Evolutionary conservation across 2,888 invertebrate genomes (phyloP), one percentile per base, ranked within the genome.

Genomic region (Synergus umbraculus): DNA sequence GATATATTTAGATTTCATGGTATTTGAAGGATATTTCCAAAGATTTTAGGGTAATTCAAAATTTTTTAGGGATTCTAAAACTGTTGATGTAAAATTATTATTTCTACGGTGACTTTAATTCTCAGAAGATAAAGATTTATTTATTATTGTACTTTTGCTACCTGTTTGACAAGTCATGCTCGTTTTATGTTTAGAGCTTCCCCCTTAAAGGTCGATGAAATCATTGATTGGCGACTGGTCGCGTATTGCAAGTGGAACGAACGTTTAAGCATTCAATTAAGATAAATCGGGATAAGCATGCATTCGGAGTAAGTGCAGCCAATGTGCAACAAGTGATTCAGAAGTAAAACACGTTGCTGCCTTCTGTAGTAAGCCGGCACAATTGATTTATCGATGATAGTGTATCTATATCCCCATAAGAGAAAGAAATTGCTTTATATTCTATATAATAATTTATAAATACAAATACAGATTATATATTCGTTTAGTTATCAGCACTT

Each of bases 211-310:
- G 37, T 73, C 73, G 73, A 73, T 73, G 73, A 37, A 73, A 73
- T 54, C 73, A 73, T 54, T 73, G 54, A 73, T 73, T 73, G 73
- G 73, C 54, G 73, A 73, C 73, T 73, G 54, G 73, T 73, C 73
- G 73, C 73, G 73, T 54, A 73, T 73, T 73, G 73, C 73, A 73
- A 73, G 73, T 54, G 49, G 73, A 73, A 73, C 66, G 66, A 66
- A 66, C 76, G 63, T 76, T 76, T 63, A 64, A 63, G 63, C 63
- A 76, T 64, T 76, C 76, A 64, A 76, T 76, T 64, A 76, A 76
- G 76, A 76, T 76, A 76, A 76, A 76, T 76, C 76, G 63, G 76
- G 76, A 76, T 76, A 76, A 76, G 76, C 76, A 64, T 63, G 73
- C 73, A 73, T 73, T 73, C 18, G 41, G 63, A 76, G 44, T 60